Evolutionary conservation across 2,113 vertebrate species (phyloP), one percentile per base, ranked within the genome.

Genomic region (Baryphthengus martii): DNA sequence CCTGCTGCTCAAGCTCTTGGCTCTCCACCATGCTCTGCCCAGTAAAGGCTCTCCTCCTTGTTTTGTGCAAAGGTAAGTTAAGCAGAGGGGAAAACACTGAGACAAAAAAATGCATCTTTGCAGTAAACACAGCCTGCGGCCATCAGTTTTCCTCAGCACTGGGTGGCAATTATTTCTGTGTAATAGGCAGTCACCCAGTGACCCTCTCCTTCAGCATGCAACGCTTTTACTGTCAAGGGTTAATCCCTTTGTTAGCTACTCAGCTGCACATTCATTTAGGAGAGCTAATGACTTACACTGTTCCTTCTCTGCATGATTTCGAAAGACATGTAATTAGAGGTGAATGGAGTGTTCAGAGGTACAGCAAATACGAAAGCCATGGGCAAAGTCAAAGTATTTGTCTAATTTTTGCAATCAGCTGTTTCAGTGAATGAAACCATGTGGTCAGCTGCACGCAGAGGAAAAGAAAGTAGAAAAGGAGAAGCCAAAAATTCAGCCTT

Each of bases 251-350:
- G 94, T 96, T 73, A 88, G 95, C 76, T 29, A 42, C 75, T 81
- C 92, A 42, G 90, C 91, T 39, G 93, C 89, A 66, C 55, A 4
- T 66, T 95, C 93, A 21, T 95, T 97, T 95, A 96, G 92, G 95
- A 95, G 74, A 85, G 59, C 93, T 95, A 97, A 97, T 78, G 84
- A 96, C 90, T 96, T 92, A 66, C 83, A n/a, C 77, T 59, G 92
- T 2, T 89, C 91, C 72, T 76, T 90, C 91, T 76, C 94, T 16
- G 91, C 92, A 49, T 75, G 95, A 92, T 85, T 95, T 89, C 77
- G 0, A 66, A 4, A 20, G 95, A 88, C 71, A 11, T 39, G 81
- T 95, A 96, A 96, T 97, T 96, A 93, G 94, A 89, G 92, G 95
- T 93, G 91, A 91, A 82, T 44, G 67, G 85, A 88, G 52, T 19